phyloP scores from a whole-genome alignment of 2,888 invertebrate species.

The Cryptocephalus moraei region DNA sequence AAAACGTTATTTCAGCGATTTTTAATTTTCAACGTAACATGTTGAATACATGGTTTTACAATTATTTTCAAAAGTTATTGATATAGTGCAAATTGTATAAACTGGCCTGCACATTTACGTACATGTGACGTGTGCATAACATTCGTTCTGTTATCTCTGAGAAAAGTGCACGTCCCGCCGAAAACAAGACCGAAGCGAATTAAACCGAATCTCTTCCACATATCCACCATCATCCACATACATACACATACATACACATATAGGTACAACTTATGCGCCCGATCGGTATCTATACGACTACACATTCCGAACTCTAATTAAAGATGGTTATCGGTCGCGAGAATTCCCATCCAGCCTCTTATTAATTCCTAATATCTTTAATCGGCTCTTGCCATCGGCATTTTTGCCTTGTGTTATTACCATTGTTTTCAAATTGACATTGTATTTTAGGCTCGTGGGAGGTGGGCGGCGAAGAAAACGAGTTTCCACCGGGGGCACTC shows the following conservation, averaged over 20 bases:
- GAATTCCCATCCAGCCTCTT: slow-evolving; percentile 34
- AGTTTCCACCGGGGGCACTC: background rate
- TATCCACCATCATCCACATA: background rate
- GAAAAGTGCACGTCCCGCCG: too few species aligned
- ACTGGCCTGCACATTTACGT: too few species aligned
- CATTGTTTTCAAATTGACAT: slow-evolving; percentile 24
- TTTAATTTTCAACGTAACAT: too few species aligned
- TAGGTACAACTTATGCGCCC: background rate
- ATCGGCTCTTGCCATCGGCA: slow-evolving; percentile 25
- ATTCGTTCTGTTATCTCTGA: too few species aligned
- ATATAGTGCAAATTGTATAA: too few species aligned
- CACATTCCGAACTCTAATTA: slow-evolving; percentile 29
- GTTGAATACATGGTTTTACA: too few species aligned
- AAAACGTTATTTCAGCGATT: too few species aligned
- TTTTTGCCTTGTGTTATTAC: slow-evolving; percentile 23
- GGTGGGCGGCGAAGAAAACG: background rate
- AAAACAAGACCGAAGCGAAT: too few species aligned
- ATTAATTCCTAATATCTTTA: slow-evolving; percentile 36
- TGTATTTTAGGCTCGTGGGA: slow-evolving; percentile 1
- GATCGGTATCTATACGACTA: slow-evolving; percentile 12
- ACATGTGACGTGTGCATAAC: too few species aligned
- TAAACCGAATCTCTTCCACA: background rate
- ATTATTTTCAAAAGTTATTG: too few species aligned
- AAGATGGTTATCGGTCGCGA: slow-evolving; percentile 28
- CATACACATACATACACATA: slow-evolving; percentile 1